Base-by-base conservation (phyloP, 1,140 invertebrate genomes). In the Ridgeia piscesae region DNA sequence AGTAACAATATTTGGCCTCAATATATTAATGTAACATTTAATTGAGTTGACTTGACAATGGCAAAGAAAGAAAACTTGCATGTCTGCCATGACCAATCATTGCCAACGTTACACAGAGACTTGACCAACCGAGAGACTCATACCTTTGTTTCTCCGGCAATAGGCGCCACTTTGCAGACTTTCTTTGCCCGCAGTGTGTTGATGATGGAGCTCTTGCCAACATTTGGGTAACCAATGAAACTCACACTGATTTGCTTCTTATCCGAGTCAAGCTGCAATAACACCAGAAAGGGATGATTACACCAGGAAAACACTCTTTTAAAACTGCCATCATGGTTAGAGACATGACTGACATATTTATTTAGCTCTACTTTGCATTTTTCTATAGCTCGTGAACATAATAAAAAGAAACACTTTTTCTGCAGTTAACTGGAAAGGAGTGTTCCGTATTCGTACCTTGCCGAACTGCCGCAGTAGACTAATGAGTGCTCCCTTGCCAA, bases 191-290 rank as follows among this genome's bases (percentile, higher is more conserved):
- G 97, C 42, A 99, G 95, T 0, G 99, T 98, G 96, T 99, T 99
- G 92, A 99, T 99, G 34, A 99, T 97, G 14, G 99, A 99, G 93
- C 98, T 99, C 96, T 99, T 99, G 0, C 99, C 99, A 21, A 99
- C 98, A 97, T 99, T 99, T 6, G 99, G 99, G 96, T 99, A 99
- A 0, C 99, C 99, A 95, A 99, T 99, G 93, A 99, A 98, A 27
- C 99, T 99, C 92, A 99, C 98, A 96, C 98, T 99, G 88, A 99
- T 99, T 96, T 99, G 99, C 95, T 99, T 99, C 94, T 99, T 99
- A 94, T 99, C 98, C 91, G 93, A 96, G 95, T 99, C 99, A 0
- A 99, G 96, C 96, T 96, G 89, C 48, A 33, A 35, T 11, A 35
- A 90, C 89, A 90, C 89, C n/a, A 89, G 89, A 89, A 6, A 42